phyloP scores from a whole-genome alignment of 2,797 vertebrate species.

The Chaetophractus vellerosus region DNA sequence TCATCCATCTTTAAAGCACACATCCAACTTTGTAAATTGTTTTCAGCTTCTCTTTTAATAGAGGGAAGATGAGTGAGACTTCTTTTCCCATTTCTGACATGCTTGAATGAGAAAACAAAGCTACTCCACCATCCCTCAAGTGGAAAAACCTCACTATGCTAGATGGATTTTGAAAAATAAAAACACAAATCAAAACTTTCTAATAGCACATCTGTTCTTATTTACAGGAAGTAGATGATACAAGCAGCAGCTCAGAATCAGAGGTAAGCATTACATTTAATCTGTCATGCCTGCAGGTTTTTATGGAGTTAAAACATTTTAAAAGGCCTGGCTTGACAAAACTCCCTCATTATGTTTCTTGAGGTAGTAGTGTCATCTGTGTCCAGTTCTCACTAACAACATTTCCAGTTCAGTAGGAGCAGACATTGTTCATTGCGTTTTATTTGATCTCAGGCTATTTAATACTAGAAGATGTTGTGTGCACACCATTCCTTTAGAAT shows the following conservation, averaged over 20 bases:
- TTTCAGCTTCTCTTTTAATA: constrained; percentile 26
- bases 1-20: constrained; percentile 6
- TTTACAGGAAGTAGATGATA: constrained; percentile 82
- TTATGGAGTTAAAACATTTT: constrained; percentile 60
- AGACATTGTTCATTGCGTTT: constrained; percentile 72
- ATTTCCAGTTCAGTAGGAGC: constrained; percentile 73
- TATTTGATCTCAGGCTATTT: constrained; percentile 78
- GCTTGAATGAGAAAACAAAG: constrained; percentile 76
- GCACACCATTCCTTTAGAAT: constrained; percentile 38
- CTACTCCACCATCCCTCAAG: constrained; percentile 62
- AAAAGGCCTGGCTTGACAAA: constrained; percentile 76
- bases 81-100: constrained; percentile 72
- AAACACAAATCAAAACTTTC: constrained; percentile 84
- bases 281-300: constrained; percentile 76
- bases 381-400: constrained; percentile 31
- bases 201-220: constrained; percentile 86
- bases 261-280: constrained; percentile 74
- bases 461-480: constrained; percentile 57
- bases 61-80: constrained; percentile 42
- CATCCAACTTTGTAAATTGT: constrained; percentile 39
- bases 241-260: constrained; percentile 70
- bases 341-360: constrained; percentile 67
- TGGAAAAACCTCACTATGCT: constrained; percentile 63
- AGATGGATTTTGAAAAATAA: constrained; percentile 80
- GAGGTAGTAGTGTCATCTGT: constrained; percentile 59